Conservation (phyloP, 2,888 invertebrate genomes). For the Habrosyne pyritoides region DNA sequence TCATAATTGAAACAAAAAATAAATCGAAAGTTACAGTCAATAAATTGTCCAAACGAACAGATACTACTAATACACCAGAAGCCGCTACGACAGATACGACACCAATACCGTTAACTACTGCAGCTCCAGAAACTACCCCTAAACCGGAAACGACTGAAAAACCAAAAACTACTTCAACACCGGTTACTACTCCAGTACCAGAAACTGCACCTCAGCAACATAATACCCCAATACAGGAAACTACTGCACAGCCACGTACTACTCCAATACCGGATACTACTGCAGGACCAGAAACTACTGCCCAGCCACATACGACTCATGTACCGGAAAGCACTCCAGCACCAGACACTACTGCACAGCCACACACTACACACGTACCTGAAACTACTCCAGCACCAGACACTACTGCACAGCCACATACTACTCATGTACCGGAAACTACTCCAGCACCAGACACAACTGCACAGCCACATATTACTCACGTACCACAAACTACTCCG, state of each 20-base stretch:
- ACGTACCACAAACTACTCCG: background rate
- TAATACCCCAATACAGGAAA: background rate
- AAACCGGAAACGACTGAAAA: background rate
- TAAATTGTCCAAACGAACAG: too few species aligned
- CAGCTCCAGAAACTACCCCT: background rate
- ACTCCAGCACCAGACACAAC: background rate
- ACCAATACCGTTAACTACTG: background rate
- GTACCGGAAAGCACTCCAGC: background rate
- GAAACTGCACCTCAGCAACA: background rate
- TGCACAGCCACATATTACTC: too few species aligned
- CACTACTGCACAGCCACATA: background rate
- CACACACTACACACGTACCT: background rate
- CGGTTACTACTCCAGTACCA: background rate
- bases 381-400: background rate
- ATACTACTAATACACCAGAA: slow-evolving; percentile 10
- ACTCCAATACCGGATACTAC: background rate
- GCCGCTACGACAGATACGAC: slow-evolving; percentile 2
- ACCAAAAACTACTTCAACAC: background rate
- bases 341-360: background rate
- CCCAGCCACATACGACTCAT: too few species aligned
- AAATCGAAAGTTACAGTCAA: too few species aligned
- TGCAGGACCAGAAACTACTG: background rate
- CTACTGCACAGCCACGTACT: too few species aligned
- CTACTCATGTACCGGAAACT: background rate
- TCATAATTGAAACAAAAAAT: slow-evolving; percentile 7